phyloP scores from a whole-genome alignment of 2,888 invertebrate species.

The Neoitamus cyanurus region DNA sequence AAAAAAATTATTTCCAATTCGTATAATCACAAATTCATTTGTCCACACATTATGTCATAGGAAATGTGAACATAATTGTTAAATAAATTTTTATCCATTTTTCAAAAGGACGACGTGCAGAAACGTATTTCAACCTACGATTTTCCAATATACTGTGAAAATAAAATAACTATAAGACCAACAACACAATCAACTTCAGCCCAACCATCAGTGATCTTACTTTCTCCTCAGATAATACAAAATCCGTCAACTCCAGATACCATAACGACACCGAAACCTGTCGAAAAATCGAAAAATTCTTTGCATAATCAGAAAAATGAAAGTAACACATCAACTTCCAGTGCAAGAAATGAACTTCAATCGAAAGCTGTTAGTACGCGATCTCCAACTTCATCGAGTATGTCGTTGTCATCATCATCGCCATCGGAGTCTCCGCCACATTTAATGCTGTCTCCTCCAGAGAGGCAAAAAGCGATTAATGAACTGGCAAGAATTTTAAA shows the following conservation, averaged over 20 bases:
- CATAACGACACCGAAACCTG: not conserved
- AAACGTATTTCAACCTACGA: constrained; percentile 55
- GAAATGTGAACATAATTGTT: not conserved
- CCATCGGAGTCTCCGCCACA: constrained; percentile 63
- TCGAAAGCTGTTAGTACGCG: constrained; percentile 56
- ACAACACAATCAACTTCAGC: constrained; percentile 20
- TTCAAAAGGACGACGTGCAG: constrained; percentile 48
- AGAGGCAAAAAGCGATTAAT: constrained; percentile 15
- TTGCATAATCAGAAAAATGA: not conserved
- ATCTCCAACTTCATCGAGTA: constrained; percentile 61
- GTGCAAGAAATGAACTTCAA: constrained; percentile 23
- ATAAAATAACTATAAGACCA: constrained; percentile 49
- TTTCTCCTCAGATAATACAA: not conserved
- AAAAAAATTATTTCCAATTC: not conserved
- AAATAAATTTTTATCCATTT: constrained; percentile 28
- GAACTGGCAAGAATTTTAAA: constrained; percentile 42
- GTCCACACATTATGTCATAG: not conserved
- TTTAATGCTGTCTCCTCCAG: not conserved
- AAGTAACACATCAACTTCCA: constrained; percentile 3
- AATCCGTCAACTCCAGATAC: not conserved
- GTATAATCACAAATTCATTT: not conserved
- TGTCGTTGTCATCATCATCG: constrained; percentile 63
- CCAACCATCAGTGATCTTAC: not conserved
- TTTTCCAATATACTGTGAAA: constrained; percentile 53
- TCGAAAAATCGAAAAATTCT: not conserved